Conservation (phyloP, 2,888 invertebrate species). For the Endomychus coccineus region DNA sequence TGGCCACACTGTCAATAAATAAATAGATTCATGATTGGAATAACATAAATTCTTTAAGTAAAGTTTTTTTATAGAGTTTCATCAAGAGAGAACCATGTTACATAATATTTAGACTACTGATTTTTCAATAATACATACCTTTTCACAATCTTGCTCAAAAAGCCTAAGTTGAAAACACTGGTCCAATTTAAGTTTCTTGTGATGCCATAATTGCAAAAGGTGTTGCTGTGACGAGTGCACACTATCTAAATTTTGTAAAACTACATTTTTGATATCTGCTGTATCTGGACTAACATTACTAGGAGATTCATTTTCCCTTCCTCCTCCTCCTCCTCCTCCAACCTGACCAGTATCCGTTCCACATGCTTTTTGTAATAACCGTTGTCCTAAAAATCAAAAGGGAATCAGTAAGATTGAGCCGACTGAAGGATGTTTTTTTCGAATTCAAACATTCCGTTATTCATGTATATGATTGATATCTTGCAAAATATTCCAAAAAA, state of each 20-base stretch:
- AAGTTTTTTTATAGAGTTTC: no score
- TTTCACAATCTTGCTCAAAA: constrained; percentile 96
- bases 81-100: no score
- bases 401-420: not conserved
- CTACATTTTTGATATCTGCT: constrained; percentile 56
- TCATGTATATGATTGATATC: no score
- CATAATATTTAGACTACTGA: not conserved
- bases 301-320: constrained; percentile 66
- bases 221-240: constrained; percentile 87
- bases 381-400: constrained; percentile 62
- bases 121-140: constrained; percentile 48
- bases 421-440: no score
- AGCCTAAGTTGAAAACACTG: constrained; percentile 93
- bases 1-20: no score
- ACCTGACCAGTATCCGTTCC: constrained; percentile 32
- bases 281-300: constrained; percentile 57
- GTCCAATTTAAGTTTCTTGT: constrained; percentile 88
- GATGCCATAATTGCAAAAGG: constrained; percentile 88
- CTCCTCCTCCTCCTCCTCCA: constrained; percentile 45
- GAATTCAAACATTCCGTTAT: no score
- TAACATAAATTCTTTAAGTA: not conserved
- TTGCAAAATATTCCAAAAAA: not conserved
- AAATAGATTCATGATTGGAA: no score
- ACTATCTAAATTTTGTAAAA: constrained; percentile 76
- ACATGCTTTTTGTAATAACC: constrained; percentile 55